A percentile compares a stretch with the other conserved stretches of the same genome.
These are phyloP conservation scores for Eristalinus aeneus DNA, from an alignment of 2,888 invertebrate genomes.

Conservation along the genomic window DNA sequence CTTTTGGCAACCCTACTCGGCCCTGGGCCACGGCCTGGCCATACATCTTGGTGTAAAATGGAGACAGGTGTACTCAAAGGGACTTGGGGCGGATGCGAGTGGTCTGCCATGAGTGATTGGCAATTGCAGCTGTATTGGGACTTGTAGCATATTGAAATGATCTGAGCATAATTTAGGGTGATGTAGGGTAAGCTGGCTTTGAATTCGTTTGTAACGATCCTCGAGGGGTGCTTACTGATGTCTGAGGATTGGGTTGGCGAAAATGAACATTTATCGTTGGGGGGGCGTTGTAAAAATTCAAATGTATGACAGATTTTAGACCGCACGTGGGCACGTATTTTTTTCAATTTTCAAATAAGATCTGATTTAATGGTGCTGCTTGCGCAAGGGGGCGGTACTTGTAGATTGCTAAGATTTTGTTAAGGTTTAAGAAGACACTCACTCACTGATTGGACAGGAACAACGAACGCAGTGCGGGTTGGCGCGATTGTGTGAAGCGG, in stretches of 20 bases:
- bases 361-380: no score
- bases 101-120: slow-evolving; percentile 22
- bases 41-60: slow-evolving; percentile 5
- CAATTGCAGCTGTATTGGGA: slow-evolving; percentile 26
- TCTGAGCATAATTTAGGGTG: slow-evolving; percentile 17
- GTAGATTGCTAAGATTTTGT: no score
- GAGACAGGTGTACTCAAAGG: slow-evolving; percentile 28
- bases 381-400: no score
- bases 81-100: neutral
- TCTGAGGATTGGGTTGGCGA: no score
- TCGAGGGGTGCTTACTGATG: neutral
- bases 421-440: no score
- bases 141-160: slow-evolving; percentile 35
- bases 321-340: no score
- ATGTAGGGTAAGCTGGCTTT: slow-evolving; percentile 5
- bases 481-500: no score
- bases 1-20: neutral
- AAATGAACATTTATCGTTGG: neutral
- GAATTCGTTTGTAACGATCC: neutral
- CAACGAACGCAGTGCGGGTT: no score
- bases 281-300: neutral
- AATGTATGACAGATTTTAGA: neutral
- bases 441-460: no score
- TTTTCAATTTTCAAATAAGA: no score
- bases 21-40: neutral